phyloP scores from a whole-genome alignment of 2,888 invertebrate genomes.

The Papilio elwesi region DNA sequence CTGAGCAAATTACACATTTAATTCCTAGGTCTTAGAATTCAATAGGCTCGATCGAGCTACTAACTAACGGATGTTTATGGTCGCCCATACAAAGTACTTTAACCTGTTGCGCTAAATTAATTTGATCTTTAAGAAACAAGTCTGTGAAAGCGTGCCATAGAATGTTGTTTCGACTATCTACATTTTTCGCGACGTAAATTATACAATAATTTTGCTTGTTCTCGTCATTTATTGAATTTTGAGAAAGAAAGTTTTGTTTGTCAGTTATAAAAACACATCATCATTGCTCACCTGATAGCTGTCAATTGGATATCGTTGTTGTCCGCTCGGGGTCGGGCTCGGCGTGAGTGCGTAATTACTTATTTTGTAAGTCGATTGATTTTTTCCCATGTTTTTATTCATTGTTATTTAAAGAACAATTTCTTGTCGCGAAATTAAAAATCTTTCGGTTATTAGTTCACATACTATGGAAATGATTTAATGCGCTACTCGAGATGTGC shows the following conservation, averaged over 20 bases:
- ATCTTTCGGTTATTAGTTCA: too few relatives aligned
- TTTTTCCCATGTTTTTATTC: too few relatives aligned
- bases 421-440: too few relatives aligned
- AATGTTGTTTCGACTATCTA: neutral
- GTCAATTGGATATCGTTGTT: neutral
- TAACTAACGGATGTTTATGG: constrained; percentile 10
- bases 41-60: constrained; percentile 16
- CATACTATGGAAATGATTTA: too few relatives aligned
- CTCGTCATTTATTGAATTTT: neutral
- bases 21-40: constrained; percentile 1
- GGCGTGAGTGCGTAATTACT: too few relatives aligned
- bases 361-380: too few relatives aligned
- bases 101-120: neutral
- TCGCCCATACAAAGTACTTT: constrained; percentile 17
- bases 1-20: too few relatives aligned
- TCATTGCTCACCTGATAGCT: neutral
- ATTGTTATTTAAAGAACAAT: too few relatives aligned
- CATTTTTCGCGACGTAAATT: neutral
- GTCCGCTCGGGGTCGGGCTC: too few relatives aligned
- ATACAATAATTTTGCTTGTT: neutral
- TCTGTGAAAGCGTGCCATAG: constrained; percentile 4
- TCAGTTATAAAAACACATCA: neutral
- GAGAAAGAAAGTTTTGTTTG: neutral
- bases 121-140: constrained; percentile 10
- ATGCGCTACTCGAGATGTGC: too few relatives aligned